Percentiles rank a stretch among this genome's conserved stretches.
phyloP scores from a whole-genome alignment of 2,888 invertebrate genomes.

The Tholera decimalis region DNA sequence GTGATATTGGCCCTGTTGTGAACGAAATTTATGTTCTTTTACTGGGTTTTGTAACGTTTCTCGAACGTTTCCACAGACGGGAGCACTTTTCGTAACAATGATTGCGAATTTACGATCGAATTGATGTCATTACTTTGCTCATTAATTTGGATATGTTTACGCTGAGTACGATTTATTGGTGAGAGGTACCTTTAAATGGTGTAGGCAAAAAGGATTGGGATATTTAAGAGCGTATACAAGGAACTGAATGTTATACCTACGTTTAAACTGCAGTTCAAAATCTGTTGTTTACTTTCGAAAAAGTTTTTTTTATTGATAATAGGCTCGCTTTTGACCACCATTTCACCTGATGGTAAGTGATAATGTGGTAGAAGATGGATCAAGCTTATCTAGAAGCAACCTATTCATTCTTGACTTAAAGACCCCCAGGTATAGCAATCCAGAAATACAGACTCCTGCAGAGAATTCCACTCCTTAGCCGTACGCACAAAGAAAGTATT shows the following conservation, averaged over 20 bases:
- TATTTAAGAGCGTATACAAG: neutral
- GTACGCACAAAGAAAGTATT: no score
- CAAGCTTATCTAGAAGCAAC: no score
- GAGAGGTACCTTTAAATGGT: slow-evolving; percentile 4
- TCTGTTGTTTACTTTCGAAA: neutral
- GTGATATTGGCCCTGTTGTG: slow-evolving; percentile 58
- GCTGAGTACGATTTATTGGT: slow-evolving; percentile 19
- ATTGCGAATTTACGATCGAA: slow-evolving; percentile 47
- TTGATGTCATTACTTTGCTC: slow-evolving; percentile 52
- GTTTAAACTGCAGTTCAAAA: neutral
- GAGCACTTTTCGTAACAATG: slow-evolving; percentile 56
- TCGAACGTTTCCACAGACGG: slow-evolving; percentile 42
- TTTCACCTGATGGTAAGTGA: no score
- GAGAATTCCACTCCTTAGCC: no score
- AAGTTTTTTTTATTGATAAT: no score
- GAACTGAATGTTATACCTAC: no score
- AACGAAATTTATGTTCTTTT: slow-evolving; percentile 61
- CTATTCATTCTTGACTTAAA: no score
- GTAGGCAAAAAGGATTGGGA: neutral
- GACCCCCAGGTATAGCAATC: no score
- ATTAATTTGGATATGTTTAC: slow-evolving; percentile 52
- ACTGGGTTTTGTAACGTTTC: slow-evolving; percentile 53
- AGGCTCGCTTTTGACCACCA: no score
- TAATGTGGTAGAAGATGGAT: no score
- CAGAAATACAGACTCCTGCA: no score